phyloP scores from a whole-genome alignment of 1,140 invertebrate species.

The Drosophila arizonae region DNA sequence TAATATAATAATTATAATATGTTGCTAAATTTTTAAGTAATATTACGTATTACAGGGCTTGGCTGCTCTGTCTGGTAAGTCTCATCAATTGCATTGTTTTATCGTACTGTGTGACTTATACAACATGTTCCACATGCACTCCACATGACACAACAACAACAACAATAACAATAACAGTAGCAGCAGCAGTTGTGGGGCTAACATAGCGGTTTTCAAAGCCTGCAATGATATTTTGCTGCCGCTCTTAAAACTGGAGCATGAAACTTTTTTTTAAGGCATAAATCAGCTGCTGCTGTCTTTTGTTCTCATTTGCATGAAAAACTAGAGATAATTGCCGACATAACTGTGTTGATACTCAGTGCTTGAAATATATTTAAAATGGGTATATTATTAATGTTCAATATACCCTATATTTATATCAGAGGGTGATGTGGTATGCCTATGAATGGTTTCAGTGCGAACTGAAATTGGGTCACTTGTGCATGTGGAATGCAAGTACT shows the following conservation, averaged over 20 bases:
- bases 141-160: slow-evolving; percentile 43
- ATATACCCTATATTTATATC: background rate
- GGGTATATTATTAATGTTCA: background rate
- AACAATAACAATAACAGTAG: background rate
- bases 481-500: background rate
- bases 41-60: slow-evolving; percentile 32
- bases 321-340: slow-evolving; percentile 28
- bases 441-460: background rate
- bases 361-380: background rate
- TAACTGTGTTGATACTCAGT: slow-evolving; percentile 44
- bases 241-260: slow-evolving; percentile 53
- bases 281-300: slow-evolving; percentile 7
- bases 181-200: slow-evolving; percentile 25
- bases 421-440: background rate
- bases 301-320: slow-evolving; percentile 53
- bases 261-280: slow-evolving; percentile 17
- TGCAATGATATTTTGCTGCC: slow-evolving; percentile 27
- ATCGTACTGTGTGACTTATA: slow-evolving; percentile 28
- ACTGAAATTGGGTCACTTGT: background rate
- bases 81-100: slow-evolving; percentile 35
- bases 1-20: slow-evolving; percentile 56
- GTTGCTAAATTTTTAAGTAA: slow-evolving; percentile 43
- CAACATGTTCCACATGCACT: slow-evolving; percentile 52
- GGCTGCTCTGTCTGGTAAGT: background rate
- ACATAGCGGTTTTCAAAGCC: slow-evolving; percentile 21